phyloP scores from a whole-genome alignment of 2,113 vertebrate genomes.

The Silurus glanis region DNA sequence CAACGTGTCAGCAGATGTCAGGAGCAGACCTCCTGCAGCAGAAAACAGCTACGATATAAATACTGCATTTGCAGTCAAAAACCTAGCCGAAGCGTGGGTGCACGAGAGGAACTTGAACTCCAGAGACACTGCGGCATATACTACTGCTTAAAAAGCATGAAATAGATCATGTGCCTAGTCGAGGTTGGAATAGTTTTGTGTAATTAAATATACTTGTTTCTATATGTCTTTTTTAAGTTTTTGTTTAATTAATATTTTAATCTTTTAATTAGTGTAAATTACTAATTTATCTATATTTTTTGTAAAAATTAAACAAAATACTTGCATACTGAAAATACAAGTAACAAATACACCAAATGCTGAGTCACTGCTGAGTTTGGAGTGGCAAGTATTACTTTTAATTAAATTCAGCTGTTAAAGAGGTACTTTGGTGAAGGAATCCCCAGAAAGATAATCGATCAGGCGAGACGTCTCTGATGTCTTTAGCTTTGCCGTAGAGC shows the following conservation, averaged over 20 bases:
- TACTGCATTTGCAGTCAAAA: conserved; percentile 3
- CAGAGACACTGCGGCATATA: background rate
- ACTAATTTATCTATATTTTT: background rate
- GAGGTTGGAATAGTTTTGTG: background rate
- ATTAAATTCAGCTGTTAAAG: background rate
- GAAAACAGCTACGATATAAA: conserved; percentile 27
- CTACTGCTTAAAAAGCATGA: background rate
- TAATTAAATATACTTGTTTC: background rate
- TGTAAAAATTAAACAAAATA: background rate
- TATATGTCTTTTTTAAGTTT: background rate
- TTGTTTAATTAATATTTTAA: background rate
- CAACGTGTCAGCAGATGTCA: conserved; percentile 15
- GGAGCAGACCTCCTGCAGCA: background rate
- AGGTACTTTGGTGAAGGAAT: background rate
- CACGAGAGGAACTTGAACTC: background rate
- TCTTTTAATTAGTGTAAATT: background rate
- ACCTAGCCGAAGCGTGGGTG: conserved; percentile 10
- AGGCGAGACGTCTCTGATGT: background rate
- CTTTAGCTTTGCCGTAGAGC: background rate
- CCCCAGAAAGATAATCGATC: background rate
- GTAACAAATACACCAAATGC: background rate
- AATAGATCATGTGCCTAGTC: background rate
- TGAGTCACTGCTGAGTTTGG: conserved; percentile 6
- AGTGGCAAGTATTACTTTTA: background rate
- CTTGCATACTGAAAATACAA: background rate